Evolutionary conservation across 2,888 invertebrate genomes (phyloP).

Genomic region (Pteria penguin): DNA sequence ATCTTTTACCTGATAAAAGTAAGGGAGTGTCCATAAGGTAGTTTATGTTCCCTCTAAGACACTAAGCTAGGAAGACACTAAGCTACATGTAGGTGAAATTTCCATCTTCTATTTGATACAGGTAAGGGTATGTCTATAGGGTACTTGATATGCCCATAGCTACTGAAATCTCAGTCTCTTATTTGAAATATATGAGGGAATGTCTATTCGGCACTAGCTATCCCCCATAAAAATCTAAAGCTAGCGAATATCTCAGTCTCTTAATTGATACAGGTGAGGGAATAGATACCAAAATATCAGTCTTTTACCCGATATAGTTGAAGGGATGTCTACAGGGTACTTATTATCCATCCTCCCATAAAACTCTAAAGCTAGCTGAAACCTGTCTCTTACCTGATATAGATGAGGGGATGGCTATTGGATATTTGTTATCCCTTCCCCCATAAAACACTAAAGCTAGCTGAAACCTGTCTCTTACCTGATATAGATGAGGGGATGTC

Average conservation of each 20-base stretch:
- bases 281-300: too few species aligned
- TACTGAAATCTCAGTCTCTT: neutral
- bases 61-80: too few species aligned
- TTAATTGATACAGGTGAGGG: neutral
- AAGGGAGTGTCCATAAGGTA: too few species aligned
- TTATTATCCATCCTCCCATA: neutral
- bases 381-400: conserved; percentile 24
- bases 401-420: too few species aligned
- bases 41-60: too few species aligned
- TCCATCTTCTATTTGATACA: too few species aligned
- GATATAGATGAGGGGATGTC: too few species aligned
- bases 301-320: conserved; percentile 84
- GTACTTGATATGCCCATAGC: neutral
- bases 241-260: too few species aligned
- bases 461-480: neutral
- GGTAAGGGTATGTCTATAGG: too few species aligned
- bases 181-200: neutral
- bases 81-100: too few species aligned
- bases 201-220: neutral
- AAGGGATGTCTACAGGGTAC: neutral
- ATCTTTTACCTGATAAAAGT: too few species aligned
- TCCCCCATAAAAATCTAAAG: neutral
- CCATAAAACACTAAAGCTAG: neutral
- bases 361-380: conserved; percentile 65
- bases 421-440: neutral